These are phyloP conservation scores for Ceratotherium simum DNA, from an alignment of 2,113 vertebrate genomes.

Conservation along the genomic window DNA sequence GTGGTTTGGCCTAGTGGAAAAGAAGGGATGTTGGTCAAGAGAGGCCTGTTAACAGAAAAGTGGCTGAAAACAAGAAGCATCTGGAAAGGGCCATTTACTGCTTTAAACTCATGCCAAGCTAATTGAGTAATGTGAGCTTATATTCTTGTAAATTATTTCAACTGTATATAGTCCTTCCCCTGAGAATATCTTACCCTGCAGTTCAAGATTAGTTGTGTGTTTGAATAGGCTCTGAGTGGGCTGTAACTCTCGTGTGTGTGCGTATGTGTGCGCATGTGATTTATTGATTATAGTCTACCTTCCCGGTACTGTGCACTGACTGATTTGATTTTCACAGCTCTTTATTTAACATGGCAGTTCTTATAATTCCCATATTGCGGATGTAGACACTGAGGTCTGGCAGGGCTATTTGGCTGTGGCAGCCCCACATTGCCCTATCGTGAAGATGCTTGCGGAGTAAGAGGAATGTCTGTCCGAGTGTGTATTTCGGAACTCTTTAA, in stretches of 20 bases:
- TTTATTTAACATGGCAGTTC: not conserved
- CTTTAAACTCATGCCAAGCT: conserved; percentile 76
- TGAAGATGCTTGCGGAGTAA: not conserved
- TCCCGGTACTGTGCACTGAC: accelerated
- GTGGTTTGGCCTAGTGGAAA: conserved; percentile 21
- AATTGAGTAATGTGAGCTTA: conserved; percentile 71
- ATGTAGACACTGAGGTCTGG: not conserved
- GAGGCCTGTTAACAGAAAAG: conserved; percentile 45
- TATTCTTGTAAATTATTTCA: conserved; percentile 70
- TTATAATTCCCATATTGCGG: not conserved
- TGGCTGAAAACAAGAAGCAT: conserved; percentile 55
- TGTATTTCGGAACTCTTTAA: not conserved
- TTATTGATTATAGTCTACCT: not conserved
- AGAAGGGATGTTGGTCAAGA: conserved; percentile 35
- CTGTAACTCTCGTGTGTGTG: not conserved
- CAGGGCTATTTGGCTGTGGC: not conserved
- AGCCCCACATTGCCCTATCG: accelerated
- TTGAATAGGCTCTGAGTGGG: not conserved
- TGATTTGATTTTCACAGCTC: accelerated
- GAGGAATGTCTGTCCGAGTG: accelerated
- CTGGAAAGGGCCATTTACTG: conserved; percentile 51
- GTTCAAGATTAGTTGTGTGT: conserved; percentile 31
- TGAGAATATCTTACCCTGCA: conserved; percentile 39
- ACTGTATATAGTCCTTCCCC: conserved; percentile 59
- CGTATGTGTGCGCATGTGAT: accelerated